Evolutionary conservation across 2,113 vertebrate genomes (phyloP), one percentile per base, ranked within the genome.

Genomic region (Cynocephalus volans): DNA sequence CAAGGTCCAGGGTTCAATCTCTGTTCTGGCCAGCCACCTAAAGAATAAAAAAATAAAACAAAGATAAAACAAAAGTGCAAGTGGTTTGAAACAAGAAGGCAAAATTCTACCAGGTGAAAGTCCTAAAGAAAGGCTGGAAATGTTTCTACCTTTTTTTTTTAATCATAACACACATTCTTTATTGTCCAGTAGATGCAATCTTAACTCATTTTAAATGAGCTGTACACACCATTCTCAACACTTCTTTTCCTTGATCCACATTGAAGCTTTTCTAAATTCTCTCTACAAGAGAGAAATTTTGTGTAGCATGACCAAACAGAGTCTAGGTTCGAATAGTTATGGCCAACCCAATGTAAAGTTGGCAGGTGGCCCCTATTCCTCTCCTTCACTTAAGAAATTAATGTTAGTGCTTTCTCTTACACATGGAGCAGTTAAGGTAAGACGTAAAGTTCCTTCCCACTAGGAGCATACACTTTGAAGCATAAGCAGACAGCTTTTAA

Each of bases 191-290:
- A 36, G 48, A 17, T 79, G 10, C 1, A 21, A 36, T 54, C 12
- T 28, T 69, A 75, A 80, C 36, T 90, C 31, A 77, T 18, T 95
- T 54, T 36, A 72, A 82, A 41, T 50, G 41, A 41, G 41, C 41
- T 41, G 41, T 41, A 41, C 41, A 41, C 41, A 41, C 41, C 41
- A 41, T 41, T 41, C 41, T 4, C 41, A 41, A 41, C 41, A 41
- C 41, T 41, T 41, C 26, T 75, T 60, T 54, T 56, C 28, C 31
- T 83, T 56, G 45, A 70, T 19, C 18, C 75, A 70, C 45, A 82
- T 69, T 41, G 81, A 87, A 95, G 28, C 8, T 90, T 82, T 90
- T 69, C 7, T 70, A 48, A 81, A 64, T 70, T 93, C 36, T 87
- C 52, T 54, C 87, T 81, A 86, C n/a, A 90, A 36, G 56, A n/a